Conservation (phyloP, 2,888 invertebrate genomes). For the Mylabris sibirica region DNA sequence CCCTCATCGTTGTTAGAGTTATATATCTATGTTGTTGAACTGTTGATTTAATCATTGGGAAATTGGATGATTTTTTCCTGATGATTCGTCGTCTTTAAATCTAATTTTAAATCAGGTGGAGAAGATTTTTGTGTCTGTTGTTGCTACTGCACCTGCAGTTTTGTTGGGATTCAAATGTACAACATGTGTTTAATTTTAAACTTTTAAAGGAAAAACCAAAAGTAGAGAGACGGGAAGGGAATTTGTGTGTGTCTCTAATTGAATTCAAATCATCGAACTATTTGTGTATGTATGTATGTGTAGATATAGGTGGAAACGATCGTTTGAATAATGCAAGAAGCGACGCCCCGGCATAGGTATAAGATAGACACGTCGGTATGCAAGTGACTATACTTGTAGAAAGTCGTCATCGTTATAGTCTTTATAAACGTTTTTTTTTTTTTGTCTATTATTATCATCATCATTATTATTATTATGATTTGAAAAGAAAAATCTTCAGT, state of each 20-base stretch:
- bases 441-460: neutral
- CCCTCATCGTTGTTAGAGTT: conserved; percentile 5
- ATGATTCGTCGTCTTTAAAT: neutral
- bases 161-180: neutral
- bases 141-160: neutral
- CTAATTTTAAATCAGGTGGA: neutral
- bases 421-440: conserved; percentile 18
- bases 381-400: conserved; percentile 19
- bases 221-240: neutral
- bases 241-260: conserved; percentile 21
- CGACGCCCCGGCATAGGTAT: conserved; percentile 30
- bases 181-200: neutral
- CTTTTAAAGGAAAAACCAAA: neutral
- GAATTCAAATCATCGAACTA: conserved; percentile 30
- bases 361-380: conserved; percentile 34
- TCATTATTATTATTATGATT: neutral
- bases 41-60: neutral
- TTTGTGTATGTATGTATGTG: conserved; percentile 21
- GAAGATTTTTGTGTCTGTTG: neutral
- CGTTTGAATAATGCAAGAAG: conserved; percentile 34
- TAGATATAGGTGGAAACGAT: conserved; percentile 23
- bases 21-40: neutral
- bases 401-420: conserved; percentile 15
- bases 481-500: conserved; percentile 26
- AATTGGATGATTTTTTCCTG: neutral